Evolutionary conservation across 2,113 vertebrate species (phyloP).

Genomic region (Limanda limanda): DNA sequence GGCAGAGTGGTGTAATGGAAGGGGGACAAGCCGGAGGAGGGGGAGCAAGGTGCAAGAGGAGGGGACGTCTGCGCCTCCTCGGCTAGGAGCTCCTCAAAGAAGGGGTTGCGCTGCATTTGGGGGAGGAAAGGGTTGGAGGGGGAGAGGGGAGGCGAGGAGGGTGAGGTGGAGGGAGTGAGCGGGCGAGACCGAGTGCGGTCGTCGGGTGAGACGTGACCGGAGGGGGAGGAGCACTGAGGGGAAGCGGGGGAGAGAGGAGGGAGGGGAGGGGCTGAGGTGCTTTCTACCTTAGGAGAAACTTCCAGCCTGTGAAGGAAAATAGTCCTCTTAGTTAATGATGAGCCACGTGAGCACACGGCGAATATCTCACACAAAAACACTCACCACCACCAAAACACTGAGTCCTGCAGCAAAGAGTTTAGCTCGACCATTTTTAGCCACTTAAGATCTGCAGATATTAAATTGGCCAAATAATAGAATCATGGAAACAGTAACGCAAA

Average conservation of each 20-base stretch:
- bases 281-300: constrained; percentile 98
- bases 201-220: constrained; percentile 65
- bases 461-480: constrained; percentile 46
- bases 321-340: constrained; percentile 91
- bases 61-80: constrained; percentile 90
- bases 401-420: constrained; percentile 32
- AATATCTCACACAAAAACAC: constrained; percentile 61
- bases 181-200: constrained; percentile 71
- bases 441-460: constrained; percentile 22
- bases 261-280: constrained; percentile 87
- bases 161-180: constrained; percentile 73
- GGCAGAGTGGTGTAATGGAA: constrained; percentile 74
- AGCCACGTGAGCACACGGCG: constrained; percentile 66
- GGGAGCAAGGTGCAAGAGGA: constrained; percentile 87
- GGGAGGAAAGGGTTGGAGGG: constrained; percentile 90
- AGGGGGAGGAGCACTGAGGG: constrained; percentile 74
- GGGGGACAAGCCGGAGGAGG: constrained; percentile 76
- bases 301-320: constrained; percentile 97
- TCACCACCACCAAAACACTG: constrained; percentile 38
- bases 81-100: constrained; percentile 92
- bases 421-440: background rate
- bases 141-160: constrained; percentile 78
- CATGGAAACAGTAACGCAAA: constrained; percentile 55
- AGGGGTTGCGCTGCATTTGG: constrained; percentile 90
- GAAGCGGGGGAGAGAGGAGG: constrained; percentile 80